phyloP scores from a whole-genome alignment of 2,888 invertebrate species.

The Agonopterix arenella region DNA sequence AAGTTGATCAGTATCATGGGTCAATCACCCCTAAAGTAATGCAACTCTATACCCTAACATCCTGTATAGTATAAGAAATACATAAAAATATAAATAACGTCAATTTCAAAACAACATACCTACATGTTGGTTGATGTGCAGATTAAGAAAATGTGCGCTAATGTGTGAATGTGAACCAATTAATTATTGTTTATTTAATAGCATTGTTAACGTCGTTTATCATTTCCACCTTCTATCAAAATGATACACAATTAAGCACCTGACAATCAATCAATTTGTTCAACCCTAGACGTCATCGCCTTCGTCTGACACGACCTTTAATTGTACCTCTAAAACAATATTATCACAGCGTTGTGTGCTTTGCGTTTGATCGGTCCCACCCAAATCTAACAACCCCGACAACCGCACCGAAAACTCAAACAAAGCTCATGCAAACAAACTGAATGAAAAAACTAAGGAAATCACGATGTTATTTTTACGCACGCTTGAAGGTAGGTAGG shows the following conservation, averaged over 20 bases:
- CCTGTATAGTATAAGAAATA: too few relatives aligned
- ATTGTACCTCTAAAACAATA: conserved; percentile 7
- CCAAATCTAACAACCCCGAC: conserved; percentile 1
- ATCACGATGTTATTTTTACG: conserved; percentile 3
- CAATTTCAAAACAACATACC: too few relatives aligned
- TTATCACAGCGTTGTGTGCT: conserved; percentile 6
- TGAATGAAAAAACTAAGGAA: conserved; percentile 1
- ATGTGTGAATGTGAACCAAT: too few relatives aligned
- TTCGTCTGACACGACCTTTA: conserved; percentile 3
- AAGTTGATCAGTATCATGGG: too few relatives aligned
- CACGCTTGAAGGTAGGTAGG: not conserved
- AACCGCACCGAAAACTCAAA: conserved; percentile 5
- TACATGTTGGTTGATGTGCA: too few relatives aligned
- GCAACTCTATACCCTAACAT: too few relatives aligned
- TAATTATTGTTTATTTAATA: too few relatives aligned
- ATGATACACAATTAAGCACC: not conserved
- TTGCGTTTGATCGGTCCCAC: conserved; percentile 8
- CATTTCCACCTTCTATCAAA: too few relatives aligned
- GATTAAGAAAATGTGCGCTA: too few relatives aligned
- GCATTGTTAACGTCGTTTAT: too few relatives aligned
- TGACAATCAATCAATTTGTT: conserved; percentile 1
- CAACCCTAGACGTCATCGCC: not conserved
- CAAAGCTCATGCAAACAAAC: conserved; percentile 3
- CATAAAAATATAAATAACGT: too few relatives aligned
- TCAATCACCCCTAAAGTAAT: too few relatives aligned